Evolutionary conservation across 2,888 invertebrate genomes (phyloP), one percentile per base, ranked within the genome.

Genomic region (Xanthostigma xanthostigma): DNA sequence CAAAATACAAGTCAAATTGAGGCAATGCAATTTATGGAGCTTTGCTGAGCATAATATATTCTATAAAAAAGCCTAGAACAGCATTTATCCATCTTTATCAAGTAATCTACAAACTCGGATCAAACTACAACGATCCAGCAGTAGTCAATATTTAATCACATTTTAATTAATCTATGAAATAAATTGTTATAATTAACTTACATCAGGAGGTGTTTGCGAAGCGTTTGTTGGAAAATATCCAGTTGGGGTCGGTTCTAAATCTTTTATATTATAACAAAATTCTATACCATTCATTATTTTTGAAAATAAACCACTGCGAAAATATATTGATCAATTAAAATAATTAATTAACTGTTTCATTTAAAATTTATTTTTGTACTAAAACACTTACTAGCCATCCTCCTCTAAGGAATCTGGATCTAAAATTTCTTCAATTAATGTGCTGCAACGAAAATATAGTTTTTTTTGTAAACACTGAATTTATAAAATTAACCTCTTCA

Each of bases 301-400:
- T 40, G 70, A 74, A 60, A 81, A 81, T 44, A 81, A 58, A 59
- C 74, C 74, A 58, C 81, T 81, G 60, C 14, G 66, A 65, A 44
- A 48, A 49, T 43, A 50, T 44, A 13, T 44, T 34, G 37, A 9
- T 14, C 8, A 35, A 39, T 27, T 27, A 36, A 37, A 36, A 45
- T 6, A 36, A 4, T 41, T 12, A 9, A 38, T 38, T 39, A 14
- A 8, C 17, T 36, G 14, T 41, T 33, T 36, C 3, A 13, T 40
- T 17, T 36, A 39, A 41, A 49, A 39, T 17, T 8, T 12, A 10
- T 41, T 11, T 27, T 33, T 27, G 9, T 4, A 36, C 38, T 27
- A 38, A 49, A 45, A 36, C 45, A 80, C 82, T 78, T 69, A 86
- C 86, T 78, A 87, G 41, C 84, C 81, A 66, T 89, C 89, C 57